These are phyloP conservation scores for Choristoneura fumiferana DNA, from an alignment of 1,140 invertebrate species.

Conservation along the genomic window DNA sequence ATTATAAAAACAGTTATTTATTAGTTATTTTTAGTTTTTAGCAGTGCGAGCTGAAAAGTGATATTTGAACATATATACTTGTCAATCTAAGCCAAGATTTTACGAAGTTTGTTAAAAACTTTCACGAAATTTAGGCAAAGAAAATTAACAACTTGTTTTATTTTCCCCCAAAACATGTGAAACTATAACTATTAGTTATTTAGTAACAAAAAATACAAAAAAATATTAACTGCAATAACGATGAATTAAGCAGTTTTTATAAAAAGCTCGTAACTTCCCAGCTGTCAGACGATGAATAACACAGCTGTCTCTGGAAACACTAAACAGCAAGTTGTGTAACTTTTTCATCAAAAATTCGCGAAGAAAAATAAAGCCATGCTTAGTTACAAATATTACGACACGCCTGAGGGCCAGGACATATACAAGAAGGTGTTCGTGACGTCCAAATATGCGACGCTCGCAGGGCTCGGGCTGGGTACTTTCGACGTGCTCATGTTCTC, in stretches of 20 bases:
- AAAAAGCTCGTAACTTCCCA: not conserved
- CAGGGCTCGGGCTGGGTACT: constrained; percentile 73
- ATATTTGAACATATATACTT: too few species aligned
- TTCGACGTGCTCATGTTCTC: constrained; percentile 80
- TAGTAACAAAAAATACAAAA: too few species aligned
- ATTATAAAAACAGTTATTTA: too few species aligned
- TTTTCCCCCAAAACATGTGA: too few species aligned
- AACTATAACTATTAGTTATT: too few species aligned
- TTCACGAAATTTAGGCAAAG: too few species aligned
- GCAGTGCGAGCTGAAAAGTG: too few species aligned
- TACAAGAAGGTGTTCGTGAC: constrained; percentile 81
- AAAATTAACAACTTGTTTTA: too few species aligned
- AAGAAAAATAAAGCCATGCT: constrained; percentile 39
- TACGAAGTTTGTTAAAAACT: not conserved
- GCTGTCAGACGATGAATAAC: constrained; percentile 4
- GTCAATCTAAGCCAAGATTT: too few species aligned
- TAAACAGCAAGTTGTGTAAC: constrained; percentile 58
- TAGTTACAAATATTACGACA: constrained; percentile 81
- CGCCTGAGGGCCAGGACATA: constrained; percentile 85
- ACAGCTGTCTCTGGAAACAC: not conserved
- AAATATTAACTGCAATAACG: too few species aligned
- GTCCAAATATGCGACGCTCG: constrained; percentile 77
- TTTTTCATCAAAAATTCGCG: constrained; percentile 27
- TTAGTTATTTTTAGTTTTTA: too few species aligned
- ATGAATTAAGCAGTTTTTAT: too few species aligned